phyloP scores from a whole-genome alignment of 2,797 vertebrate species.

The Micropoecilia bifurca region DNA sequence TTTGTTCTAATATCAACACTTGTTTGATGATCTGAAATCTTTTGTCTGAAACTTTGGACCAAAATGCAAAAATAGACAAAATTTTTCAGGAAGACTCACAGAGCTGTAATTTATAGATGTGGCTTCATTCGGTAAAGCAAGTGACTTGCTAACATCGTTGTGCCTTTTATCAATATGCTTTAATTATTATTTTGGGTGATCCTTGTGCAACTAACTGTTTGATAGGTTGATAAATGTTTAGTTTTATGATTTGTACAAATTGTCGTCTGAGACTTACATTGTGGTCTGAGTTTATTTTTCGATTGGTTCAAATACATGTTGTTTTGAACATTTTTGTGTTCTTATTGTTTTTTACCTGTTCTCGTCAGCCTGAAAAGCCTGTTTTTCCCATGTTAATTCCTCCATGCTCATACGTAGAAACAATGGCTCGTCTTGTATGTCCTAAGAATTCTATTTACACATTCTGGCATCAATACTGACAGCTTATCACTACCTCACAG shows the following conservation, averaged over 20 bases:
- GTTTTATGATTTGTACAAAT: neutral
- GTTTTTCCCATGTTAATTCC: constrained; percentile 34
- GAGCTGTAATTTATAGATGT: neutral
- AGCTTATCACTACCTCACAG: constrained; percentile 76
- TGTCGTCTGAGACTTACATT: neutral
- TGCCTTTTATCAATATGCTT: neutral
- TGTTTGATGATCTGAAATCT: neutral
- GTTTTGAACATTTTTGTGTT: neutral
- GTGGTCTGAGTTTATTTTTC: neutral
- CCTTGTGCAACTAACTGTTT: neutral
- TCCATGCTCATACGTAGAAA: constrained; percentile 11
- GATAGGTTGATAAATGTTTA: neutral
- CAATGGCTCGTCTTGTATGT: constrained; percentile 39
- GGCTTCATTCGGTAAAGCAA: neutral
- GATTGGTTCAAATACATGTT: neutral
- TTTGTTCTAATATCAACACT: neutral
- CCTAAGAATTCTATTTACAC: constrained; percentile 52
- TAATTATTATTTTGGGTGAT: neutral
- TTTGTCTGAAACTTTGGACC: neutral
- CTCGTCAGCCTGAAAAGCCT: constrained; percentile 11
- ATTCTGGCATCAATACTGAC: constrained; percentile 73
- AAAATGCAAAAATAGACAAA: neutral
- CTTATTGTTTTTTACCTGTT: neutral
- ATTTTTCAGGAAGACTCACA: neutral
- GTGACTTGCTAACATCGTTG: neutral